phyloP scores from a whole-genome alignment of 2,888 invertebrate genomes.

The Oscheius sp. region DNA sequence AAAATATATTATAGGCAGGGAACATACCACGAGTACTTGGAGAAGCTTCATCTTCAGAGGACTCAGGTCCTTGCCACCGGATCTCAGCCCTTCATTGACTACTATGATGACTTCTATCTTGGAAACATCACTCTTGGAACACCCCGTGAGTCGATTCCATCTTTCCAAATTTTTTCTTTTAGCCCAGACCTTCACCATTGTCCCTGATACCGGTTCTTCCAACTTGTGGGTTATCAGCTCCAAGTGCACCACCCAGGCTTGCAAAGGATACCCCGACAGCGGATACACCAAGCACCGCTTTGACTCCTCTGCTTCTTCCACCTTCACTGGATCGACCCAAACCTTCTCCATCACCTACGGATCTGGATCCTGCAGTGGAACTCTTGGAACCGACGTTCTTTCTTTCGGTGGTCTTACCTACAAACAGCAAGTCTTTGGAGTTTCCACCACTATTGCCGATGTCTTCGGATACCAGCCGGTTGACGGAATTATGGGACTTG shows the following conservation, averaged over 20 bases:
- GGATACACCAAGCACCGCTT: constrained; percentile 57
- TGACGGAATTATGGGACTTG: constrained; percentile 69
- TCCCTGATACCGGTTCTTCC: constrained; percentile 66
- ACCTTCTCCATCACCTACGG: constrained; percentile 66
- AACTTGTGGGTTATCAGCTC: constrained; percentile 68
- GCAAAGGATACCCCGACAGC: constrained; percentile 54
- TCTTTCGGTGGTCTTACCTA: constrained; percentile 60
- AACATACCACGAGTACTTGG: constrained; percentile 37
- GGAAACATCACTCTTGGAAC: constrained; percentile 69
- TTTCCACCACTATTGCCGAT: constrained; percentile 58
- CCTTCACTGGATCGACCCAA: constrained; percentile 53
- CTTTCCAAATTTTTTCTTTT: background rate
- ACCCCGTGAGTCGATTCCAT: constrained; percentile 31
- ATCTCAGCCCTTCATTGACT: constrained; percentile 60
- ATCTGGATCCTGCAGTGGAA: constrained; percentile 65
- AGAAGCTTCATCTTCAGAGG: constrained; percentile 33
- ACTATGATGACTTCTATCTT: constrained; percentile 69
- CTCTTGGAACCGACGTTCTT: constrained; percentile 60
- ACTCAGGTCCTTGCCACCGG: constrained; percentile 46
- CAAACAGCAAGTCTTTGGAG: constrained; percentile 60
- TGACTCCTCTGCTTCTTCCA: constrained; percentile 61
- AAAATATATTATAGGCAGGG: constrained; percentile 29
- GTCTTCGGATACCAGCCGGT: constrained; percentile 68
- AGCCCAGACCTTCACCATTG: constrained; percentile 61
- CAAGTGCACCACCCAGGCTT: constrained; percentile 58